phyloP scores from a whole-genome alignment of 2,113 vertebrate species.

The Chloropsis hardwickii region DNA sequence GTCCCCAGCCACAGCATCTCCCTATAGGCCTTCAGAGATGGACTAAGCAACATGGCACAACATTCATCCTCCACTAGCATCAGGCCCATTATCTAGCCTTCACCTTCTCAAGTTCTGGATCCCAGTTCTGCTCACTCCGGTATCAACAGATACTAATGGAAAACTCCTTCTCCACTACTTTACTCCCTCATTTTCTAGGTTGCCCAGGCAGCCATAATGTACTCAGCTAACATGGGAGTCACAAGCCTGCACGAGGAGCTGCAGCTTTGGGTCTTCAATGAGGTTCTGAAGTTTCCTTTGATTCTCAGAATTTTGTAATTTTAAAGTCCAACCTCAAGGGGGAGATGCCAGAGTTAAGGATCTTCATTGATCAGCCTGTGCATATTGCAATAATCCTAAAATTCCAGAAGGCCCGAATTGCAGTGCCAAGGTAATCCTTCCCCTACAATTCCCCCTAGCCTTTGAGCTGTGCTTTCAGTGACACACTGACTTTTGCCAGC shows the following conservation, averaged over 20 bases:
- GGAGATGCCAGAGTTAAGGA: constrained; percentile 66
- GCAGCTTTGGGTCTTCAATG: background rate
- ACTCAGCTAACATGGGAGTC: background rate
- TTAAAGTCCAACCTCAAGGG: constrained; percentile 58
- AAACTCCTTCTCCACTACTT: background rate
- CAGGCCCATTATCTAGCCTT: background rate
- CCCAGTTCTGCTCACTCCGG: background rate
- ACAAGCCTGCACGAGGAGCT: background rate
- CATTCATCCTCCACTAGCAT: background rate
- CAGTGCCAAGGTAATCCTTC: background rate
- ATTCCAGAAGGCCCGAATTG: background rate
- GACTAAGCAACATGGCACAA: background rate
- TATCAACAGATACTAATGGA: background rate
- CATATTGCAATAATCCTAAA: background rate
- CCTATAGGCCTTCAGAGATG: background rate
- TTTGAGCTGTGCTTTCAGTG: background rate
- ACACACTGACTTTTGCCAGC: background rate
- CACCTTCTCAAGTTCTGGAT: background rate
- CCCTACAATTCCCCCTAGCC: background rate
- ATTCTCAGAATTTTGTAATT: constrained; percentile 27
- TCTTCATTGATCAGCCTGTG: background rate
- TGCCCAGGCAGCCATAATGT: background rate
- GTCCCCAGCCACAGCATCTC: background rate
- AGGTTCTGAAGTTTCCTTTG: background rate
- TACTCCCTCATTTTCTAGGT: background rate